Conservation (phyloP, 2,113 vertebrate genomes). For the Edolisoma coerulescens region DNA sequence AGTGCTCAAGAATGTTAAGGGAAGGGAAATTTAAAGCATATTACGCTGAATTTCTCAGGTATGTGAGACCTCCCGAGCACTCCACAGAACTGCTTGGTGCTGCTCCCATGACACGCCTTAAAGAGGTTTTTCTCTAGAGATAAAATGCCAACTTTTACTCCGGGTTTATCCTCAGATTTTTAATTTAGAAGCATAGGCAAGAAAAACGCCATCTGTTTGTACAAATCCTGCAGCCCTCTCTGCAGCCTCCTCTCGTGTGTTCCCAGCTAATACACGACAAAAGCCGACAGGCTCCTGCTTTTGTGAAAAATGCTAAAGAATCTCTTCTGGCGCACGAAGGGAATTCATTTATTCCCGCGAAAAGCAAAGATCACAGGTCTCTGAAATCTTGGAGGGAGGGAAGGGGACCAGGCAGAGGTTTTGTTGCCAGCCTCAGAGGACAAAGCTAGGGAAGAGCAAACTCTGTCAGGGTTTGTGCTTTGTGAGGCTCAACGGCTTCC, state of each 20-base stretch:
- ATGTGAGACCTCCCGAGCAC: not conserved
- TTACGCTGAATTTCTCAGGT: not conserved
- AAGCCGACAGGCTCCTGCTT: slow-evolving; percentile 34
- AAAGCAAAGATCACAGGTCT: not conserved
- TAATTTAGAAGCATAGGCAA: slow-evolving; percentile 53
- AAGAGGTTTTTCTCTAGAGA: slow-evolving; percentile 4
- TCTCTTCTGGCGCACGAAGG: not conserved
- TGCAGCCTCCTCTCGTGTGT: not conserved
- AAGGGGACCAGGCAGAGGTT: not conserved
- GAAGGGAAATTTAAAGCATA: not conserved
- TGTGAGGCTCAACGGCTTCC: not conserved
- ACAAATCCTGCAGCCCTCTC: not conserved
- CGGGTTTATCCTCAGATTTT: not conserved
- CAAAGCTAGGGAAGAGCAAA: not conserved
- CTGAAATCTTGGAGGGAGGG: not conserved
- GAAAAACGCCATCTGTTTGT: slow-evolving; percentile 53
- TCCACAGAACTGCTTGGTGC: not conserved
- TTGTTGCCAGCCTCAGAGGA: not conserved
- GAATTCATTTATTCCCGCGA: not conserved
- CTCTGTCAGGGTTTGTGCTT: not conserved
- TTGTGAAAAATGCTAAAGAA: not conserved
- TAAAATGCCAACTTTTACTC: slow-evolving; percentile 39
- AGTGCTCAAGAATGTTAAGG: not conserved
- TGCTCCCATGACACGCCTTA: not conserved
- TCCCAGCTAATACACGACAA: not conserved